Conservation (phyloP, 2,888 invertebrate species). For the Ferrisia virgata region DNA sequence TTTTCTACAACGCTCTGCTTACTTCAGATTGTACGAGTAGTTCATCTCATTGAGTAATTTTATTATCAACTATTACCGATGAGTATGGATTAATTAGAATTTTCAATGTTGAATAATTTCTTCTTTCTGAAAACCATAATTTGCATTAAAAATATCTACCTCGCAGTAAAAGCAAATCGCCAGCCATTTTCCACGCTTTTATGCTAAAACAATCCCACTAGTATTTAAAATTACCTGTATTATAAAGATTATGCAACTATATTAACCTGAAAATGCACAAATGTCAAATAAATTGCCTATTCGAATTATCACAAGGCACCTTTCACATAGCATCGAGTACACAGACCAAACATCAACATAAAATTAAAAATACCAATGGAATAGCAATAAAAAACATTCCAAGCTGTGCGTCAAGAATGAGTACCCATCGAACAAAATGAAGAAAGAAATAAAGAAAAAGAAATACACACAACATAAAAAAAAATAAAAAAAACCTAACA, state of each 20-base stretch:
- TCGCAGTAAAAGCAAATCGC: no score
- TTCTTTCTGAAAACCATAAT: not conserved
- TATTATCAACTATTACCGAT: no score
- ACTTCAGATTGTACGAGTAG: no score
- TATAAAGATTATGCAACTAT: not conserved
- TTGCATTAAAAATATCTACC: no score
- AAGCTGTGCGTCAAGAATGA: not conserved
- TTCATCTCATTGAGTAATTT: no score
- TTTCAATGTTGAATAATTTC: no score
- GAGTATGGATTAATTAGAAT: no score
- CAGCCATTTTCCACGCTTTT: no score
- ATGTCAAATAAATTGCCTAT: not conserved
- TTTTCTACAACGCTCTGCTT: no score
- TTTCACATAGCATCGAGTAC: not conserved
- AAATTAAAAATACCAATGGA: not conserved
- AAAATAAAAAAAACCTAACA: slow-evolving; percentile 22
- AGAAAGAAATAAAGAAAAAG: not conserved
- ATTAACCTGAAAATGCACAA: not conserved
- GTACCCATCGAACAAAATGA: not conserved
- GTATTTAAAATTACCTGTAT: not conserved
- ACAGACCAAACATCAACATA: not conserved
- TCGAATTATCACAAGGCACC: not conserved
- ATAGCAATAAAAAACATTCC: not conserved
- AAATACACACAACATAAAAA: not conserved
- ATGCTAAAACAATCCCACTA: not conserved